Conservation (phyloP, 2,797 vertebrate species). For the Crocodylus rhombifer region DNA sequence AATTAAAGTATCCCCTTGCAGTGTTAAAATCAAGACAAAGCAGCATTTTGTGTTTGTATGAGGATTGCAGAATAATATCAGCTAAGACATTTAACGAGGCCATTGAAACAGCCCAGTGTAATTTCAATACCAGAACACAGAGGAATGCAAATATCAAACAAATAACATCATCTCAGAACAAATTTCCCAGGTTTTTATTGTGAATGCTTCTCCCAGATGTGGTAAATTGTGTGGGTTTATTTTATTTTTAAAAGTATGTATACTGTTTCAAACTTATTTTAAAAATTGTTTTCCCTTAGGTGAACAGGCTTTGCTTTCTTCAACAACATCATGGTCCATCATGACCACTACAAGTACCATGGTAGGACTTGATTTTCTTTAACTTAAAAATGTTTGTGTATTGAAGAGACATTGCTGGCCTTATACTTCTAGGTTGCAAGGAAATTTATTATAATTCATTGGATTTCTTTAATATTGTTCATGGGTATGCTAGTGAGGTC, state of each 20-base stretch:
- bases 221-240: not conserved
- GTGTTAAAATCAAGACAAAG: not conserved
- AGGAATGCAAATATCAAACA: not conserved
- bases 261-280: not conserved
- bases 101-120: not conserved
- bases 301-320: constrained; percentile 57
- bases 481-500: not conserved
- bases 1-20: not conserved
- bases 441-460: not conserved
- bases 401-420: not conserved
- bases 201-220: not conserved
- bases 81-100: not conserved
- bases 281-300: constrained; percentile 41
- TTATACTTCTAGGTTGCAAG: accelerated
- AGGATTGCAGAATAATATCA: not conserved
- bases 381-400: not conserved
- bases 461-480: not conserved
- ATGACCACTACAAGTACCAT: not conserved
- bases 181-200: not conserved
- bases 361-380: constrained; percentile 60
- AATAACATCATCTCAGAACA: not conserved
- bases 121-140: not conserved
- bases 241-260: not conserved
- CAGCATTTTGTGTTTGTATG: not conserved
- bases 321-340: constrained; percentile 9